Evolutionary conservation across 2,888 invertebrate genomes (phyloP).

Genomic region (Rhingia campestris): DNA sequence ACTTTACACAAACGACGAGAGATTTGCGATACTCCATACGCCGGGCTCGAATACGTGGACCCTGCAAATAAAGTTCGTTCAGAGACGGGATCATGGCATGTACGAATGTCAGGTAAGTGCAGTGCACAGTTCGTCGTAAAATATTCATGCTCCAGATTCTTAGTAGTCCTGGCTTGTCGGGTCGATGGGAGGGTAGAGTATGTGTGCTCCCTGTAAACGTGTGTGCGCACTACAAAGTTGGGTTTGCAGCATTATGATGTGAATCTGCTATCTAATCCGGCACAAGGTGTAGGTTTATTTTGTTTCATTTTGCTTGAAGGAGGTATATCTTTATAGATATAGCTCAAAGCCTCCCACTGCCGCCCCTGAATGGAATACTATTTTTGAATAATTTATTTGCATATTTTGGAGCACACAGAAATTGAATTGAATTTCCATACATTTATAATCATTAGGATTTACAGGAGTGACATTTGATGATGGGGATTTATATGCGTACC

Average conservation of each 20-base stretch:
- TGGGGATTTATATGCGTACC: constrained; percentile 2
- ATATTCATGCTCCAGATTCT: constrained; percentile 62
- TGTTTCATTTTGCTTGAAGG: constrained; percentile 36
- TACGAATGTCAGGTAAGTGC: constrained; percentile 94
- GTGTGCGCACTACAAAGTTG: neutral
- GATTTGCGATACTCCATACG: constrained; percentile 91
- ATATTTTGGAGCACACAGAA: constrained; percentile 56
- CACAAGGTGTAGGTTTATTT: constrained; percentile 49
- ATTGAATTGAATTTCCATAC: constrained; percentile 74
- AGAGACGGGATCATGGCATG: constrained; percentile 95
- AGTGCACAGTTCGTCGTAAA: constrained; percentile 59
- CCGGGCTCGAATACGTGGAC: constrained; percentile 97
- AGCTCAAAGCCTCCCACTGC: neutral
- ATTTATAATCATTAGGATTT: constrained; percentile 69
- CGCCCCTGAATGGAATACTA: constrained; percentile 17
- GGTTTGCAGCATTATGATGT: constrained; percentile 45
- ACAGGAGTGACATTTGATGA: constrained; percentile 49
- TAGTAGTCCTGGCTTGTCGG: neutral
- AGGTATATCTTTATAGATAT: neutral
- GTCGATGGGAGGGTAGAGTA: neutral
- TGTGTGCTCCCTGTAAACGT: neutral
- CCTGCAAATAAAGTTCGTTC: constrained; percentile 96
- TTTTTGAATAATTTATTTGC: constrained; percentile 74
- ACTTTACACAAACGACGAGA: constrained; percentile 95
- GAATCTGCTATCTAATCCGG: constrained; percentile 50